These are phyloP conservation scores for Mythimna albipuncta DNA, from an alignment of 2,888 invertebrate species.

Conservation along the genomic window DNA sequence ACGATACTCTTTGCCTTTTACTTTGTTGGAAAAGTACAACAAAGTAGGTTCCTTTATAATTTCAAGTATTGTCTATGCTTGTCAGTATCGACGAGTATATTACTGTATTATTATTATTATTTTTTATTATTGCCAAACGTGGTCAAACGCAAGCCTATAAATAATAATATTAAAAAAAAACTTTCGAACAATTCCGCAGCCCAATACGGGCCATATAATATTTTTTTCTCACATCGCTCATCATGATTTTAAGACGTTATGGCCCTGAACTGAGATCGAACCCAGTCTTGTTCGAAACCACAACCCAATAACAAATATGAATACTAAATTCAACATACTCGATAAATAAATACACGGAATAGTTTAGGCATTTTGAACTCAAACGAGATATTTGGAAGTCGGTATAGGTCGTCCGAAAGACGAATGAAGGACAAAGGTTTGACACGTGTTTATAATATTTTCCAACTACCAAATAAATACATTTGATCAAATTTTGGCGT, in stretches of 20 bases:
- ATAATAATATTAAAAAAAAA: too few relatives aligned
- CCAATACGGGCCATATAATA: too few relatives aligned
- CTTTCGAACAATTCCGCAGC: too few relatives aligned
- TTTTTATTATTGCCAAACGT: too few relatives aligned
- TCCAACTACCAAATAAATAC: constrained; percentile 19
- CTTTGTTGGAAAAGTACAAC: background rate
- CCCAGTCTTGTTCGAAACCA: background rate
- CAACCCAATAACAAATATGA: constrained; percentile 9
- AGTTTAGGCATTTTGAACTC: constrained; percentile 5
- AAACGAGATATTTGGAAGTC: constrained; percentile 10
- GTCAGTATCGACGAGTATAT: too few relatives aligned
- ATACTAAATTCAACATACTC: constrained; percentile 6
- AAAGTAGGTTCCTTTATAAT: background rate
- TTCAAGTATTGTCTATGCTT: background rate
- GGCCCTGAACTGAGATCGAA: background rate
- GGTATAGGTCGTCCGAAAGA: constrained; percentile 1
- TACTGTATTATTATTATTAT: too few relatives aligned
- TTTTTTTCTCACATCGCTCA: too few relatives aligned
- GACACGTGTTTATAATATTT: constrained; percentile 39
- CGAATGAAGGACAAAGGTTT: constrained; percentile 35
- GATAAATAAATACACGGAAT: constrained; percentile 4
- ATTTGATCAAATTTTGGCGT: constrained; percentile 9
- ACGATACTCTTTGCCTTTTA: background rate
- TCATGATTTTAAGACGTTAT: too few relatives aligned
- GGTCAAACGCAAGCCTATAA: too few relatives aligned